These are phyloP conservation scores for Hyles lineata DNA, from an alignment of 2,888 invertebrate genomes.

Conservation along the genomic window DNA sequence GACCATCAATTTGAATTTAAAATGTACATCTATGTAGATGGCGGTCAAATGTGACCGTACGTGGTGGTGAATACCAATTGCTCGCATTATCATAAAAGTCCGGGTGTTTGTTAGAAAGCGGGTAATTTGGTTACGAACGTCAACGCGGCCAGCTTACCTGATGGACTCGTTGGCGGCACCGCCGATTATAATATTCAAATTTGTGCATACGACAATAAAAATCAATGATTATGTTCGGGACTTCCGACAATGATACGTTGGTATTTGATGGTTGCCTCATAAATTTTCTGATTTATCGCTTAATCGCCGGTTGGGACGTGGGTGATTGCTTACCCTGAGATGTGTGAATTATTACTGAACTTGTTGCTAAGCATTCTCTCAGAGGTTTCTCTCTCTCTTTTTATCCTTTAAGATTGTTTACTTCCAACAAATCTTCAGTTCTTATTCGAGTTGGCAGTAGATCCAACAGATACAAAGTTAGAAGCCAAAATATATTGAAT, in stretches of 20 bases:
- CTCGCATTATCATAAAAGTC: constrained; percentile 80
- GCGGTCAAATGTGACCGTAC: constrained; percentile 83
- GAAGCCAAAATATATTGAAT: constrained; percentile 26
- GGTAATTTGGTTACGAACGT: constrained; percentile 82
- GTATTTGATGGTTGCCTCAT: constrained; percentile 50
- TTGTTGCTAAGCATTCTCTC: not conserved
- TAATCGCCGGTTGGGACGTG: constrained; percentile 9
- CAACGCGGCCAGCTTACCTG: constrained; percentile 72
- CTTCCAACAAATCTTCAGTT: not conserved
- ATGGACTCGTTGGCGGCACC: constrained; percentile 68
- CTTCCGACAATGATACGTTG: constrained; percentile 67
- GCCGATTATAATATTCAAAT: constrained; percentile 65
- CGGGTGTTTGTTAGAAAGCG: constrained; percentile 84
- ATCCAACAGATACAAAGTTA: not conserved
- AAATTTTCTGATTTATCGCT: constrained; percentile 43
- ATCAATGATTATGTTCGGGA: constrained; percentile 68
- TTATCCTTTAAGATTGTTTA: not conserved
- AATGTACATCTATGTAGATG: constrained; percentile 80
- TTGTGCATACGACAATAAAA: constrained; percentile 70
- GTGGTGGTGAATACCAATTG: constrained; percentile 79
- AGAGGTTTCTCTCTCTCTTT: not conserved
- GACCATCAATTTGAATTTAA: constrained; percentile 82
- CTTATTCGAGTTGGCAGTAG: constrained; percentile 12
- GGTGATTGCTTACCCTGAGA: not conserved
- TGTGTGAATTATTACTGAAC: not conserved